Evolutionary conservation across 1,140 invertebrate genomes (phyloP).

Genomic region (Phenacoccus solenopsis): DNA sequence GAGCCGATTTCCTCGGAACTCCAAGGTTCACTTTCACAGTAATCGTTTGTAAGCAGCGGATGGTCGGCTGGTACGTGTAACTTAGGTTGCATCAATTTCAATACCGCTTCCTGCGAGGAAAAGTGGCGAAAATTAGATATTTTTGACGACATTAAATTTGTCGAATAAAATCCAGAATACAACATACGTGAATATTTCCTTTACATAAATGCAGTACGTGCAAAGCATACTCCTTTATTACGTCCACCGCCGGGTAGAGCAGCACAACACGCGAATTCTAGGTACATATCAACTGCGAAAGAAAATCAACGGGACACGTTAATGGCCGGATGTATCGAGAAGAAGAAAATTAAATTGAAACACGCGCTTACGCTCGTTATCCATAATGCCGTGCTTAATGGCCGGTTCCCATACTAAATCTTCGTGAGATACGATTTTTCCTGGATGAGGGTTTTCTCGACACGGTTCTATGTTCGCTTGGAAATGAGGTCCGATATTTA

Average conservation of each 20-base stretch:
- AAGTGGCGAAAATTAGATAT: neutral
- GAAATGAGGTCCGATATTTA: slow-evolving; percentile 81
- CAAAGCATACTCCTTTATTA: slow-evolving; percentile 88
- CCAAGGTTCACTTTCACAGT: slow-evolving; percentile 67
- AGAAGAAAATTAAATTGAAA: neutral
- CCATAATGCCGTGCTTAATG: slow-evolving; percentile 51
- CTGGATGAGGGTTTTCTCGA: slow-evolving; percentile 24
- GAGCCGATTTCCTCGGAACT: slow-evolving; percentile 69
- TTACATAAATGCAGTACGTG: slow-evolving; percentile 74
- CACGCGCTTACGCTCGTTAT: slow-evolving; percentile 51
- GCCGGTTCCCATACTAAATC: slow-evolving; percentile 77
- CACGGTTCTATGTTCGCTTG: slow-evolving; percentile 67
- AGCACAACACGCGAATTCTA: slow-evolving; percentile 85
- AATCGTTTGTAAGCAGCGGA: slow-evolving; percentile 55
- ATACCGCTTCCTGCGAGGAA: slow-evolving; percentile 61
- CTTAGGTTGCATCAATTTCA: slow-evolving; percentile 64
- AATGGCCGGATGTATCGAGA: neutral
- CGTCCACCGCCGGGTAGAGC: slow-evolving; percentile 78
- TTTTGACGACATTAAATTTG: too few species aligned
- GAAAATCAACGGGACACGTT: slow-evolving; percentile 13
- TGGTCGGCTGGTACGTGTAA: slow-evolving; percentile 60
- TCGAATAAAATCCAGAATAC: too few species aligned
- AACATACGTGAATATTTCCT: slow-evolving; percentile 69
- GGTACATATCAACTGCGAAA: slow-evolving; percentile 63
- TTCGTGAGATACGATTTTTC: slow-evolving; percentile 42